These are phyloP conservation scores for Caenorhabditis panamensis DNA, from an alignment of 2,888 invertebrate species.

Conservation along the genomic window DNA sequence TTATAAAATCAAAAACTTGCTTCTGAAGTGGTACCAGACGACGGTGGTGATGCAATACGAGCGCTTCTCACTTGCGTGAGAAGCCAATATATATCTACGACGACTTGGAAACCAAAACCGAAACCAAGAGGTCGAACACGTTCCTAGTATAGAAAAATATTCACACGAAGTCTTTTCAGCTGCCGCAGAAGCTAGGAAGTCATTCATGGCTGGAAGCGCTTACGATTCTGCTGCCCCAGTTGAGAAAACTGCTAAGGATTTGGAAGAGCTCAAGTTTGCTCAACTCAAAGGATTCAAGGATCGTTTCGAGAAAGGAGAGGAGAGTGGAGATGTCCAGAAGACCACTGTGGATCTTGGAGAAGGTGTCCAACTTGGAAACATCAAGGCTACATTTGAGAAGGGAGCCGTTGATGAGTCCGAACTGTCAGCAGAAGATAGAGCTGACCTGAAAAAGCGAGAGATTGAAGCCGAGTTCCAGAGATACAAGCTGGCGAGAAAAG, in stretches of 20 bases:
- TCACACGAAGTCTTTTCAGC: too few species aligned
- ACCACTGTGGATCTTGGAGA: constrained; percentile 74
- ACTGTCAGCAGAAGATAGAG: constrained; percentile 79
- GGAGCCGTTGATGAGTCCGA: constrained; percentile 71
- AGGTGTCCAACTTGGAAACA: constrained; percentile 75
- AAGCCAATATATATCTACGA: constrained; percentile 55
- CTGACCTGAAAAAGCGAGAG: constrained; percentile 78
- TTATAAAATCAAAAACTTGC: constrained; percentile 2
- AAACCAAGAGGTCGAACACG: constrained; percentile 15
- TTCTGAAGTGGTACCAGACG: constrained; percentile 40
- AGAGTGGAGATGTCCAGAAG: constrained; percentile 68
- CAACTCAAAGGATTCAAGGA: constrained; percentile 80
- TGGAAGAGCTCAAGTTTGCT: constrained; percentile 77
- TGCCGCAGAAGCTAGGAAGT: constrained; percentile 78
- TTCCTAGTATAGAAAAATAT: too few species aligned
- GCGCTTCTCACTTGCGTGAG: constrained; percentile 65
- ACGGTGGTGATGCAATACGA: constrained; percentile 63
- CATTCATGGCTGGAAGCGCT: constrained; percentile 79
- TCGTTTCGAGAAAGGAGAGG: constrained; percentile 78
- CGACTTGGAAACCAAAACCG: constrained; percentile 22
- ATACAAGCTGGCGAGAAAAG: constrained; percentile 78
- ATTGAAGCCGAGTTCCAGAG: constrained; percentile 80
- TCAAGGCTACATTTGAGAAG: constrained; percentile 80
- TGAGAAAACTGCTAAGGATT: constrained; percentile 74
- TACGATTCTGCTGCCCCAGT: constrained; percentile 74